Evolutionary conservation across 2,888 invertebrate genomes (phyloP).

Genomic region (Parasteatoda lunata): DNA sequence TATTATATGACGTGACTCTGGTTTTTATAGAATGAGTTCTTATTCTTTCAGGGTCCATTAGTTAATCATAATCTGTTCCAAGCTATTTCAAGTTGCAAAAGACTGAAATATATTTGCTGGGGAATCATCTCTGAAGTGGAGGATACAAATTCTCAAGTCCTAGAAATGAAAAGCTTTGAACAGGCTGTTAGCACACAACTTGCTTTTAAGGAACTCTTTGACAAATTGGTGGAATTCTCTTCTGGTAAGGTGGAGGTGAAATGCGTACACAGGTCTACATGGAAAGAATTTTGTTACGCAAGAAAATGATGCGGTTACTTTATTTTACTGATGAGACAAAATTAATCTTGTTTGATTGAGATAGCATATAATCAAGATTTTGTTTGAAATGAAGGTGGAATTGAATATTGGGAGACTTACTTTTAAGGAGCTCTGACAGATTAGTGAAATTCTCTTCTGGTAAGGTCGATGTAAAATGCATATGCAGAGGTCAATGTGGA

Average conservation of each 20-base stretch:
- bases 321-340: background rate
- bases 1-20: too few species aligned
- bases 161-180: slow-evolving; percentile 16
- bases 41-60: slow-evolving; percentile 19
- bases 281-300: slow-evolving; percentile 43
- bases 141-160: slow-evolving; percentile 7
- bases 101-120: slow-evolving; percentile 40
- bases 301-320: slow-evolving; percentile 15
- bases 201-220: slow-evolving; percentile 33
- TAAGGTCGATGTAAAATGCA: too few species aligned
- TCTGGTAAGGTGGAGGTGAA: slow-evolving; percentile 31
- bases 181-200: slow-evolving; percentile 9
- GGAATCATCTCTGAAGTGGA: slow-evolving; percentile 37
- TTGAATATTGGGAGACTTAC: too few species aligned
- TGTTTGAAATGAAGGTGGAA: too few species aligned
- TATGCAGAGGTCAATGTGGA: too few species aligned
- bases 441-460: too few species aligned
- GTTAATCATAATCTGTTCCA: slow-evolving; percentile 15
- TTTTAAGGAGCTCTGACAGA: too few species aligned
- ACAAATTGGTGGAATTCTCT: slow-evolving; percentile 21
- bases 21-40: too few species aligned
- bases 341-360: too few species aligned
- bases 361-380: too few species aligned
- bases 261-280: slow-evolving; percentile 25
- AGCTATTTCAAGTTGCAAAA: slow-evolving; percentile 13